These are phyloP conservation scores for Falcunculus frontatus DNA, from an alignment of 2,113 vertebrate species.

Conservation along the genomic window DNA sequence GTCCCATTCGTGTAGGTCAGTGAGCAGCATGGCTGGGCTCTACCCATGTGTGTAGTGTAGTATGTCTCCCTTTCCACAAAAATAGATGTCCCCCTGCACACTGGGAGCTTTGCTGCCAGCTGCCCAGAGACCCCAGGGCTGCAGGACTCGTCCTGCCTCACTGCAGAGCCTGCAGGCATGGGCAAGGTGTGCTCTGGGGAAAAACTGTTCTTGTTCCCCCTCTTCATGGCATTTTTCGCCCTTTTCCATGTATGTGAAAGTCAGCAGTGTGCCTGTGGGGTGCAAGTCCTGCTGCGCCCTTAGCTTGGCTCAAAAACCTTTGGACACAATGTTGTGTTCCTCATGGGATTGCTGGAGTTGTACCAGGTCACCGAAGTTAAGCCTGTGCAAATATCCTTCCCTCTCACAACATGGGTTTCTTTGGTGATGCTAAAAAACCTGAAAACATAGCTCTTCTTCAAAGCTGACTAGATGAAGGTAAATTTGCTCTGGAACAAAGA, in stretches of 20 bases:
- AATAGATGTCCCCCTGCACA: not conserved
- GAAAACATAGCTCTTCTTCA: not conserved
- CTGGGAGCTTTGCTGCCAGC: not conserved
- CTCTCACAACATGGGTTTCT: not conserved
- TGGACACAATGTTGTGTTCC: not conserved
- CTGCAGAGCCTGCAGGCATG: fast-evolving
- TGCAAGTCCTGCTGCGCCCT: not conserved
- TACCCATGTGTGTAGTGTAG: fast-evolving
- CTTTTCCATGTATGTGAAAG: not conserved
- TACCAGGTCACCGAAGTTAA: not conserved
- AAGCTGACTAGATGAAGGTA: not conserved
- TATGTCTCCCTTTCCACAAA: not conserved
- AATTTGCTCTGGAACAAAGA: not conserved
- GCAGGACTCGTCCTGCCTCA: not conserved
- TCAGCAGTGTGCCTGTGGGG: not conserved
- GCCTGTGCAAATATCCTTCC: not conserved
- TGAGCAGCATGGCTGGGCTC: not conserved
- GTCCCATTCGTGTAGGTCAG: fast-evolving
- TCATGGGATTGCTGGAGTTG: not conserved
- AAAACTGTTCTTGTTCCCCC: not conserved
- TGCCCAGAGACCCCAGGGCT: not conserved
- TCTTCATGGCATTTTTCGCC: not conserved
- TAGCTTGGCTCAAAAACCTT: not conserved
- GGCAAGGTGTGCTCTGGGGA: not conserved
- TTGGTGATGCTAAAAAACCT: not conserved